Evolutionary conservation across 2,888 invertebrate species (phyloP), one percentile per base, ranked within the genome.

Genomic region (Villa cingulata): DNA sequence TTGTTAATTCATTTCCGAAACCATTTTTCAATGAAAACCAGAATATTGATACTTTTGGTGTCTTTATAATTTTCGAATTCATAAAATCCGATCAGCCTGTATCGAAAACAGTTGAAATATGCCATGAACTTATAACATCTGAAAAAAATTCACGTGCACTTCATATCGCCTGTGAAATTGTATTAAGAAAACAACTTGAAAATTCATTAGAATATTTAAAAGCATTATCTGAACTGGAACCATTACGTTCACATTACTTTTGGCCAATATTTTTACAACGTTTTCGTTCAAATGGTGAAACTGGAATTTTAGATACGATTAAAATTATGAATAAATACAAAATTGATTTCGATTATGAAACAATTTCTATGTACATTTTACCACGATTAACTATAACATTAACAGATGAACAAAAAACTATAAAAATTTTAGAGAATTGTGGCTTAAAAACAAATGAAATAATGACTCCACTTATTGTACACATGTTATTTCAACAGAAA

Each of bases 181-280:
- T 78, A 1, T 57, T 81, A 45, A 73, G 59, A 2, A 57, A 60
- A 1, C 58, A 59, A 39, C 60, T 62, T 0, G 51, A 57, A 0
- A 17, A 46, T 2, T 60, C 55, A 0, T 3, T 62, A 2, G 43
- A 48, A 3, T 65, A 58, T 41, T 48, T 66, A 1, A 56, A 62
- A 39, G 57, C 57, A 1, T 37, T 69, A 3, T 47, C 53, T 0
- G 51, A 57, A 6, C 52, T 55, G 0, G 62, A 68, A 43, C 43
- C 53, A 3, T 45, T 69, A 45, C 69, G 78, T 16, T 71, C 78
- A 0, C 81, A 82, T 55, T 82, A 75, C 59, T 81, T 80, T 59
- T 81, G 81, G 81, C 80, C 81, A 0, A 62, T 81, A 44, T 50
- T 82, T 41, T 43, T 78, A 18, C 66, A 72, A 2, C 68, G 66